Conservation (phyloP, 2,113 vertebrate genomes). For the Stegostoma tigrinum region DNA sequence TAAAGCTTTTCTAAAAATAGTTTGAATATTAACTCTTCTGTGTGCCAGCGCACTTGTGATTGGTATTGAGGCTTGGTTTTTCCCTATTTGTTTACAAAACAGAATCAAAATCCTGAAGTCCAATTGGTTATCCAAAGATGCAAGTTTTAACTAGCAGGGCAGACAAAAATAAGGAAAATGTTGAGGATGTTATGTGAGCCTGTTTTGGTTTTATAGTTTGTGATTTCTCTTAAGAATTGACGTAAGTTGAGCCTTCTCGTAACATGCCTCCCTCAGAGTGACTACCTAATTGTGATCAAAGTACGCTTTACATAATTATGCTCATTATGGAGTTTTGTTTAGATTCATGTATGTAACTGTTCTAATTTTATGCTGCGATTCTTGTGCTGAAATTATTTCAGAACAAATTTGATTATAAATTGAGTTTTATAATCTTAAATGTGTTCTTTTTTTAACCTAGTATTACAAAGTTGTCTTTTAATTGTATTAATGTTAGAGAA, state of each 20-base stretch:
- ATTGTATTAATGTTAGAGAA: neutral
- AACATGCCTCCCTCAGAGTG: neutral
- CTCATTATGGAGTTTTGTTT: neutral
- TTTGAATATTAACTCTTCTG: neutral
- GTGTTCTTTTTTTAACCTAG: neutral
- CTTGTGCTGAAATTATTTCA: neutral
- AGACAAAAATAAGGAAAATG: neutral
- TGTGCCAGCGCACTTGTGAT: neutral
- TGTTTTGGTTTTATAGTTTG: neutral
- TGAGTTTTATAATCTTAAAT: neutral
- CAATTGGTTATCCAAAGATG: neutral
- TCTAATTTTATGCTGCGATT: neutral
- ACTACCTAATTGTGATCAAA: neutral
- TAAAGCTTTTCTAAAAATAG: neutral
- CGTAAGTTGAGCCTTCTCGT: neutral
- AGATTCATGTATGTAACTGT: neutral
- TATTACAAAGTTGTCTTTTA: neutral
- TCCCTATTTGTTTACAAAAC: neutral
- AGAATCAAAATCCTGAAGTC: neutral
- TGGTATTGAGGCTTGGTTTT: neutral
- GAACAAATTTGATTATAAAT: neutral
- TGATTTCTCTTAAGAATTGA: neutral
- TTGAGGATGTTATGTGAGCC: neutral
- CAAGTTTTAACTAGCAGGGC: too few species aligned
- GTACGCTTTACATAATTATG: neutral